Percentiles rank a stretch among this genome's conserved stretches.
phyloP scores from a whole-genome alignment of 2,888 invertebrate genomes.

The Melikaiella ostensackeni region DNA sequence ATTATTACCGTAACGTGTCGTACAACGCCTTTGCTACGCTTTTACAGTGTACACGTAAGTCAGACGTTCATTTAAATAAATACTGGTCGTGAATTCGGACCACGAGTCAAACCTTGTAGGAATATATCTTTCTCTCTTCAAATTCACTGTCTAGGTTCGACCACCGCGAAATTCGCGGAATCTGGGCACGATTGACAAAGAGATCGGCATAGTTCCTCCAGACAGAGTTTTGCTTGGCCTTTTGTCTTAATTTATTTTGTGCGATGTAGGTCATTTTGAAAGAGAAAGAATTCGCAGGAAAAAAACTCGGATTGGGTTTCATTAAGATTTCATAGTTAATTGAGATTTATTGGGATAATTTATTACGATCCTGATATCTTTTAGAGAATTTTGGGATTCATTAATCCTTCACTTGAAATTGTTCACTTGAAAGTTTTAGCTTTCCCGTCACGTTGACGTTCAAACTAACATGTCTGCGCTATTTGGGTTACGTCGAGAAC shows the following conservation, averaged over 20 bases:
- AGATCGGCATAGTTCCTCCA: constrained; percentile 51
- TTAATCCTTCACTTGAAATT: constrained; percentile 4
- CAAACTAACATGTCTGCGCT: constrained; percentile 6
- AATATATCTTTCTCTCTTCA: constrained; percentile 41
- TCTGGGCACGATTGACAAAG: constrained; percentile 56
- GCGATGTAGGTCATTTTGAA: constrained; percentile 31
- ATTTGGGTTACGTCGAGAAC: no score
- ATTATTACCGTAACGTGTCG: constrained; percentile 60
- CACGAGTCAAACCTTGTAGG: constrained; percentile 31
- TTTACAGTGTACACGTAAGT: not conserved
- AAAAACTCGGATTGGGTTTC: constrained; percentile 23
- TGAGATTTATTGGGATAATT: constrained; percentile 6
- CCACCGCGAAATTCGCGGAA: constrained; percentile 57
- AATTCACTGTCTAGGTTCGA: constrained; percentile 47
- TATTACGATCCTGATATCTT: not conserved
- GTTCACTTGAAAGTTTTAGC: not conserved
- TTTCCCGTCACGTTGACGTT: not conserved
- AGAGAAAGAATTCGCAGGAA: not conserved
- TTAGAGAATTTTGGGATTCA: not conserved
- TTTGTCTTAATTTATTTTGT: constrained; percentile 28
- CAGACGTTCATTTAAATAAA: constrained; percentile 7
- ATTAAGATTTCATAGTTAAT: constrained; percentile 12
- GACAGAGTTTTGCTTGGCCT: constrained; percentile 10
- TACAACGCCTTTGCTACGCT: constrained; percentile 39
- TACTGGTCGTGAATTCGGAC: constrained; percentile 9